These are phyloP conservation scores for Falco columbarius DNA, from an alignment of 2,797 vertebrate genomes.

Conservation along the genomic window DNA sequence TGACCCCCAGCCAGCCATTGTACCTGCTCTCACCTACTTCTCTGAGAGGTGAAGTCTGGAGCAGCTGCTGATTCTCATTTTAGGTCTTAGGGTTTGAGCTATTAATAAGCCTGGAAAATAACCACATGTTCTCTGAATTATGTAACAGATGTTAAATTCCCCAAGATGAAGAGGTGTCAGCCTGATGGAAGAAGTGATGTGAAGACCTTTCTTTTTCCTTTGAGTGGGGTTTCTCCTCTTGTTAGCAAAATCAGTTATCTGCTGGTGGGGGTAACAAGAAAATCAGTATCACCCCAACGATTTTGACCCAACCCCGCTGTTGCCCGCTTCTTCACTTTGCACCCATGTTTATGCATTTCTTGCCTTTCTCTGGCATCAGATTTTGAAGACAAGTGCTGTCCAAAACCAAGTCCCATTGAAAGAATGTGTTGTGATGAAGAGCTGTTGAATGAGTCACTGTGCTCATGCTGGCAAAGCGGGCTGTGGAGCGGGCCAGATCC, in stretches of 20 bases:
- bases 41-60: constrained; percentile 58
- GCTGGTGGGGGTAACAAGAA: not conserved
- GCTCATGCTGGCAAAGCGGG: not conserved
- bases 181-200: constrained; percentile 61
- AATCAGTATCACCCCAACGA: not conserved
- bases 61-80: constrained; percentile 50
- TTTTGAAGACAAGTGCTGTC: not conserved
- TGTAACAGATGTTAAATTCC: constrained; percentile 60
- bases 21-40: constrained; percentile 30
- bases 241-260: not conserved
- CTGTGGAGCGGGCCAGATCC: not conserved
- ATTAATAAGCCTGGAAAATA: constrained; percentile 63
- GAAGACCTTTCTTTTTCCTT: constrained; percentile 12
- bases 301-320: accelerated
- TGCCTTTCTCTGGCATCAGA: not conserved
- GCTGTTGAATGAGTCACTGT: constrained; percentile 17
- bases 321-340: not conserved
- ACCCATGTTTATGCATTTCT: not conserved
- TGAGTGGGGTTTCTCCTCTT: not conserved
- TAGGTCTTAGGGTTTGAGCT: constrained; percentile 1
- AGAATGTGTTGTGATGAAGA: not conserved
- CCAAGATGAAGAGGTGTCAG: constrained; percentile 56
- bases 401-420: not conserved
- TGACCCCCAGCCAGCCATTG: not conserved
- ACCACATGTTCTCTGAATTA: constrained; percentile 50